Evolutionary conservation across 2,113 vertebrate species (phyloP), one percentile per base, ranked within the genome.

Genomic region (Corythoichthys haematopterus): DNA sequence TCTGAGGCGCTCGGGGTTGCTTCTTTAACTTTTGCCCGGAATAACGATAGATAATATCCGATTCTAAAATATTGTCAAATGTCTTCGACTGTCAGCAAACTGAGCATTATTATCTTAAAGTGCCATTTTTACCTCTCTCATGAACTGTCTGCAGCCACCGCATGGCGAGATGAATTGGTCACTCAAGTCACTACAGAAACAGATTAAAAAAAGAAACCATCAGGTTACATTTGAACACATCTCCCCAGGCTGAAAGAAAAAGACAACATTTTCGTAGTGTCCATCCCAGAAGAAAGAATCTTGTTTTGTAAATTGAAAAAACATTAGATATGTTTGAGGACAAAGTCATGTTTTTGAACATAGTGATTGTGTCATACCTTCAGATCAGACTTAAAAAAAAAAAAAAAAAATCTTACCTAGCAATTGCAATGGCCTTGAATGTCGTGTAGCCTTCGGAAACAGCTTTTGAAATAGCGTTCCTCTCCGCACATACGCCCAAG

Each of bases 91-190:
- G 6, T 43, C 40, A 43, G 40, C 6, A 43, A 43, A 43, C 40
- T 40, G 3, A 8, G 40, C 40, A 43, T 43, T 43, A 43, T 43
- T 43, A 37, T 59, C 5, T n/a, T 16, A 28, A 16, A 55, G 40
- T 43, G 40, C 1, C 40, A 2, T 37, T 8, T 35, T 7, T 87
- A 95, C 96, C 94, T 98, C 97, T 89, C 94, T 93, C 92, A 98
- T 96, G 77, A 99, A 92, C 87, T 99, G 97, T 66, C 97, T 88
- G 88, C 97, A 99, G 77, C 91, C 94, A 0, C 97, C 97, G 0
- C 97, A 98, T 0, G 96, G 96, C 0, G 83, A 73, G 75, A 95
- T 94, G 79, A 94, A 96, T 0, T 93, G 55, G 11, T 96, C 90
- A 6, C 70, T 47, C 72, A 92, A 6, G 79, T 99, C 91, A 84